Evolutionary conservation across 2,113 vertebrate genomes (phyloP).

Genomic region (Lasiurus cinereus): DNA sequence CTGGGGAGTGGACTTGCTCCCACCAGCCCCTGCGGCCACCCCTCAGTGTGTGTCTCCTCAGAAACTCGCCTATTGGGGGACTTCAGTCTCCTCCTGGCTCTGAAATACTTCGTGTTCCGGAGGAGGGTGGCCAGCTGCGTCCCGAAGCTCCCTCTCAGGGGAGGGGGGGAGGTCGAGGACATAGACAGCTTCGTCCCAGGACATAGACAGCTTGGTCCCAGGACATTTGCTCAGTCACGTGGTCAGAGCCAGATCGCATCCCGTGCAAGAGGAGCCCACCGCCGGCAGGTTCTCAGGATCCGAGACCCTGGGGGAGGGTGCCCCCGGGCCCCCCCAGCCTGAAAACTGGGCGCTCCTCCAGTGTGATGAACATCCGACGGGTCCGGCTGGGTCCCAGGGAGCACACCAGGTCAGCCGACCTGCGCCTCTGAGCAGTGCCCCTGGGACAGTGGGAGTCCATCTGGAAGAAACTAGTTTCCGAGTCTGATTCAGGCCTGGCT

Average conservation of each 20-base stretch:
- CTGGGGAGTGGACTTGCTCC: not conserved
- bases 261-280: conserved; percentile 17
- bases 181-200: not conserved
- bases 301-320: conserved; percentile 73
- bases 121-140: not conserved
- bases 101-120: not conserved
- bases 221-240: conserved; percentile 26
- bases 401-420: conserved; percentile 59
- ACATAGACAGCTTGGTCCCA: not conserved
- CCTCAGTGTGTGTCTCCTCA: rapidly evolving
- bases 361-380: conserved; percentile 81
- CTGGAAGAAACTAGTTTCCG: conserved; percentile 68
- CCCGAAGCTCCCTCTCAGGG: not conserved
- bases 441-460: conserved; percentile 63
- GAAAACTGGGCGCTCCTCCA: conserved; percentile 75
- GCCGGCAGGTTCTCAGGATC: conserved; percentile 72
- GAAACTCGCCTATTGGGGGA: not conserved
- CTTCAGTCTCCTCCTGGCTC: not conserved
- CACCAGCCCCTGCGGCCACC: not conserved
- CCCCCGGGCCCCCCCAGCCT: conserved; percentile 64
- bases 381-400: conserved; percentile 59
- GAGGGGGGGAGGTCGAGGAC: not conserved
- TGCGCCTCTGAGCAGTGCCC: conserved; percentile 43
- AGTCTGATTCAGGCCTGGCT: not conserved
- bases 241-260: conserved; percentile 27